Evolutionary conservation across 2,888 invertebrate species (phyloP), one percentile per base, ranked within the genome.

Genomic region (Galerucella pusilla): DNA sequence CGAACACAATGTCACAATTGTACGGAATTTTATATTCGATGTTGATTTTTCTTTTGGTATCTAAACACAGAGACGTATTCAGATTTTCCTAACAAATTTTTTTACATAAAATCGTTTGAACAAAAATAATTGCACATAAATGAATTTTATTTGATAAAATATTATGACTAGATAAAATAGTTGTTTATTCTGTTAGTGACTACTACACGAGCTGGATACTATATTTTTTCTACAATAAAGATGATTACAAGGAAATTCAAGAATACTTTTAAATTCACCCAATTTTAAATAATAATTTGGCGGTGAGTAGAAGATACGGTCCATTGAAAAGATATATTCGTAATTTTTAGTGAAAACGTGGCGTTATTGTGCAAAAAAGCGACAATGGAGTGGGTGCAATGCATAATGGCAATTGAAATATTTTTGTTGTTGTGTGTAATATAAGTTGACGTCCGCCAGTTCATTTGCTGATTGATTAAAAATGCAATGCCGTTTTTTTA

Each of bases 11-110:
- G 64, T 65, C 20, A 46, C 64, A 65, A 71, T 46, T 64, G 54
- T 64, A 64, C 64, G 35, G 54, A 71, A 71, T 71, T 71, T 71
- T 35, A 64, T 71, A 64, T 71, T 63, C 71, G 42, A 16, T 71
- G 71, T 71, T 71, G 64, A 71, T 71, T 71, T 71, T 71, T 52
- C 71, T 71, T 64, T 63, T 54, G 42, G 54, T 64, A 54, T 64
- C 42, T 45, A 35, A 63, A 12, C 52, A 5, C 64, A 65, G 64
- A 12, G 46, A 0, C 46, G 64, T 5, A 63, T 35, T 63, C 14
- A 42, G 35, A n/a, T n/a, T 63, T 28, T 28, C n/a, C 42, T 2
- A 9, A n/a, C 2, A 7, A 54, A 14, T 1, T 16, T 54, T 52
- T n/a, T 46, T 10, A 9, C 6, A 46, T 12, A 46, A 46, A 46